phyloP scores from a whole-genome alignment of 1,140 invertebrate genomes.

The Diprion similis region DNA sequence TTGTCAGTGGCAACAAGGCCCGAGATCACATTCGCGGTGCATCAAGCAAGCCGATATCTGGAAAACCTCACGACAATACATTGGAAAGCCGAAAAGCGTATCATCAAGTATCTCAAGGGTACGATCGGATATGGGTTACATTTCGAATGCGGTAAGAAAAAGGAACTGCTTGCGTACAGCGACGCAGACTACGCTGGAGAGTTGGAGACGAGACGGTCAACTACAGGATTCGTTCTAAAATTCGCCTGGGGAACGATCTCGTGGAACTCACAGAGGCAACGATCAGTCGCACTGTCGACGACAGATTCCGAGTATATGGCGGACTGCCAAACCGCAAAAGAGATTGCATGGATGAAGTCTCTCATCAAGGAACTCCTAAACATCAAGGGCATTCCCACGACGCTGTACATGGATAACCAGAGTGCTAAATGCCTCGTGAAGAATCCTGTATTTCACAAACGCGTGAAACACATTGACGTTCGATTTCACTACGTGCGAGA shows the following conservation, averaged over 20 bases:
- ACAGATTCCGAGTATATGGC: conserved; percentile 47
- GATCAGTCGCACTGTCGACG: conserved; percentile 45
- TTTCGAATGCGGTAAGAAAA: neutral
- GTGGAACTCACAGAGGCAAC: conserved; percentile 49
- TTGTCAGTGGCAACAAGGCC: no score
- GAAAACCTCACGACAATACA: conserved; percentile 29
- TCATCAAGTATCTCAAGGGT: conserved; percentile 37
- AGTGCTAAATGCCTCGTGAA: conserved; percentile 26
- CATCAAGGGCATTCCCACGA: neutral
- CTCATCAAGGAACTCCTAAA: conserved; percentile 20
- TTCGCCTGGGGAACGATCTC: conserved; percentile 32
- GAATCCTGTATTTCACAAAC: conserved; percentile 28
- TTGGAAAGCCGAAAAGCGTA: conserved; percentile 33
- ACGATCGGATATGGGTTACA: conserved; percentile 14
- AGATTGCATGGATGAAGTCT: conserved; percentile 17
- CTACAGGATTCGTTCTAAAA: conserved; percentile 39
- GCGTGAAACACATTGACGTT: conserved; percentile 36
- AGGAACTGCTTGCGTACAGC: conserved; percentile 30
- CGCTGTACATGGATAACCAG: conserved; percentile 27
- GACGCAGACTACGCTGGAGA: conserved; percentile 35
- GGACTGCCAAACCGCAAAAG: conserved; percentile 9
- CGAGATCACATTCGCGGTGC: no score
- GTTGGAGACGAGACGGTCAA: conserved; percentile 32
- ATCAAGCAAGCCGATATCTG: conserved; percentile 30
- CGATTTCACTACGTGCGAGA: conserved; percentile 34